phyloP scores from a whole-genome alignment of 2,888 invertebrate species.

The Phalangium opilio region DNA sequence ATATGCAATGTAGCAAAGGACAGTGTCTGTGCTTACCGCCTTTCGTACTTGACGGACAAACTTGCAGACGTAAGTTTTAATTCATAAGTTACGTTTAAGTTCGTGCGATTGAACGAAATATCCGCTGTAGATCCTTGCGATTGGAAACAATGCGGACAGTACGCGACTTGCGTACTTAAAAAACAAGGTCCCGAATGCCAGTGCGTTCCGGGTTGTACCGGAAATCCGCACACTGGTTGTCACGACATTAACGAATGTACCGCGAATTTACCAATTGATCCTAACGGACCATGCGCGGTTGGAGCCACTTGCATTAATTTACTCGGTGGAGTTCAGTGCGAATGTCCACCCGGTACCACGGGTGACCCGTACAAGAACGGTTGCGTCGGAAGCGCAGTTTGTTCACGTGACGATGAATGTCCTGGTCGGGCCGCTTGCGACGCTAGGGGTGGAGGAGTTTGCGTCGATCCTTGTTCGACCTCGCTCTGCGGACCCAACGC shows the following conservation, averaged over 20 bases:
- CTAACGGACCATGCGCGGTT: slow-evolving; percentile 52
- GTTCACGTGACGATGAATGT: slow-evolving; percentile 56
- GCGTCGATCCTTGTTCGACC: slow-evolving; percentile 14
- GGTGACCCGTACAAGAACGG: slow-evolving; percentile 74
- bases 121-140: slow-evolving; percentile 52
- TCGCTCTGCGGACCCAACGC: slow-evolving; percentile 58
- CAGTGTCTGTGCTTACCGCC: slow-evolving; percentile 83
- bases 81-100: background rate
- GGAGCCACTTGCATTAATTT: slow-evolving; percentile 77
- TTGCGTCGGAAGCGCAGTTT: slow-evolving; percentile 43
- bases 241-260: slow-evolving; percentile 69
- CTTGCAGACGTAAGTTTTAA: slow-evolving; percentile 54
- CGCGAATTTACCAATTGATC: slow-evolving; percentile 19
- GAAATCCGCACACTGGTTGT: slow-evolving; percentile 69
- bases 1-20: slow-evolving; percentile 80
- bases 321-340: slow-evolving; percentile 56
- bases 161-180: slow-evolving; percentile 73
- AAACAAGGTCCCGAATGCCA: slow-evolving; percentile 26
- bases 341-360: slow-evolving; percentile 51
- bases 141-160: slow-evolving; percentile 72
- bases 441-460: slow-evolving; percentile 42
- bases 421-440: slow-evolving; percentile 62
- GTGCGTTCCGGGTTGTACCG: slow-evolving; percentile 50
- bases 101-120: background rate
- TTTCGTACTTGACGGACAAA: slow-evolving; percentile 61